These are phyloP conservation scores for Condylostylus longicornis DNA, from an alignment of 1,140 invertebrate species.

Conservation along the genomic window DNA sequence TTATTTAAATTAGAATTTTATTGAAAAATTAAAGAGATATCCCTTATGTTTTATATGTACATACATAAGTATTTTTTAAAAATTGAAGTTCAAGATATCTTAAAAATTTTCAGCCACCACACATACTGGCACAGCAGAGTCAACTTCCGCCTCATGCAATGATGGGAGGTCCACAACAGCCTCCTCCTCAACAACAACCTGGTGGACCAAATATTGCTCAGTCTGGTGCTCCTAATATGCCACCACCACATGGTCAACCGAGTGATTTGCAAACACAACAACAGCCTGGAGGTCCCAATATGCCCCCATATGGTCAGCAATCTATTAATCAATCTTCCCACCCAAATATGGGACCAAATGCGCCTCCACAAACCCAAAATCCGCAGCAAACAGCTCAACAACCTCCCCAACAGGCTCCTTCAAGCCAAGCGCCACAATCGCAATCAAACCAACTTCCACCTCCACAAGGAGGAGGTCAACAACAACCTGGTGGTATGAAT, in stretches of 20 bases:
- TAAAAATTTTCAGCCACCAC: constrained; percentile 32
- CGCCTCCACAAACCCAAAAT: neutral
- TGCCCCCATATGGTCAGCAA: constrained; percentile 20
- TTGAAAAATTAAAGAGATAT: constrained; percentile 1
- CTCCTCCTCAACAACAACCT: constrained; percentile 13
- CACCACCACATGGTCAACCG: constrained; percentile 12
- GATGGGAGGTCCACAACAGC: constrained; percentile 28
- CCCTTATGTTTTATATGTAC: neutral
- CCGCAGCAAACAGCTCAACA: neutral
- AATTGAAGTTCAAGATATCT: neutral
- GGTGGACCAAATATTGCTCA: constrained; percentile 3
- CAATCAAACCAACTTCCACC: constrained; percentile 3
- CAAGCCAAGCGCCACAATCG: constrained; percentile 15
- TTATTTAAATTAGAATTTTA: no score
- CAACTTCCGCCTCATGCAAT: constrained; percentile 36
- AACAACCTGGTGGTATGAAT: constrained; percentile 36
- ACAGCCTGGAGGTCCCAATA: constrained; percentile 16
- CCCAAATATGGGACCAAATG: neutral
- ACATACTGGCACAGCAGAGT: constrained; percentile 34
- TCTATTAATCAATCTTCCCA: neutral
- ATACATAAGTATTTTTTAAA: neutral
- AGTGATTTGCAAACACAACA: no score
- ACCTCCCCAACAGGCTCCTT: constrained; percentile 11
- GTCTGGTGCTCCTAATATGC: constrained; percentile 1
- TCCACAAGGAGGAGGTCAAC: constrained; percentile 30